Percentiles rank a stretch among this genome's conserved stretches.
phyloP scores from a whole-genome alignment of 2,113 vertebrate genomes.

The Hiodon alosoides region DNA sequence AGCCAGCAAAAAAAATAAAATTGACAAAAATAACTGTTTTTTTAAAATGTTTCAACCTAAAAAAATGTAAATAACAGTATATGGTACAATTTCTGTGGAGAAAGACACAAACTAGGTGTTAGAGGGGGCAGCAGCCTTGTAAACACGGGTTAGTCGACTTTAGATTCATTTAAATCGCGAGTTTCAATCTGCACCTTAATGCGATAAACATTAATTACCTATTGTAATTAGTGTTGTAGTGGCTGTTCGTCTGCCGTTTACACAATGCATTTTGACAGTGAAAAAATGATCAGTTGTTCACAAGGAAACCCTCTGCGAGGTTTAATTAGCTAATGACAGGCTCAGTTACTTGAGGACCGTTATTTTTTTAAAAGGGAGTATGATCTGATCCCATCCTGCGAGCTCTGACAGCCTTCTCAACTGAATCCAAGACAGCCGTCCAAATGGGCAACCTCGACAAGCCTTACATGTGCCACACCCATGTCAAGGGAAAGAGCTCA shows the following conservation, averaged over 20 bases:
- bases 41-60: too few relatives aligned
- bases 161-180: constrained; percentile 61
- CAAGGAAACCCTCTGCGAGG: constrained; percentile 35
- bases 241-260: constrained; percentile 35
- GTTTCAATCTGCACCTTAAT: constrained; percentile 62
- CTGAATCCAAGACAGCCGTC: too few relatives aligned
- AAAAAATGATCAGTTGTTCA: constrained; percentile 52
- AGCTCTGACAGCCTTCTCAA: too few relatives aligned
- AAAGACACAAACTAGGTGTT: too few relatives aligned
- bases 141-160: constrained; percentile 56
- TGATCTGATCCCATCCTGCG: too few relatives aligned
- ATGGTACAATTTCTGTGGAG: too few relatives aligned
- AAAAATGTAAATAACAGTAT: not conserved
- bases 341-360: not conserved
- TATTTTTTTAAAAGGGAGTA: too few relatives aligned
- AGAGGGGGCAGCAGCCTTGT: constrained; percentile 37
- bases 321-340: constrained; percentile 19
- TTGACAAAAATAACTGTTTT: too few relatives aligned
- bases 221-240: constrained; percentile 48
- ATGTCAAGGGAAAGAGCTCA: too few relatives aligned
- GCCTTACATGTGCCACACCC: too few relatives aligned
- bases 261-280: constrained; percentile 40
- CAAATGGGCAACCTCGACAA: too few relatives aligned
- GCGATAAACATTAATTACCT: constrained; percentile 52
- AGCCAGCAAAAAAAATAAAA: too few relatives aligned